Base-by-base conservation (phyloP, 1,140 invertebrate genomes). In the Bombus confusus region DNA sequence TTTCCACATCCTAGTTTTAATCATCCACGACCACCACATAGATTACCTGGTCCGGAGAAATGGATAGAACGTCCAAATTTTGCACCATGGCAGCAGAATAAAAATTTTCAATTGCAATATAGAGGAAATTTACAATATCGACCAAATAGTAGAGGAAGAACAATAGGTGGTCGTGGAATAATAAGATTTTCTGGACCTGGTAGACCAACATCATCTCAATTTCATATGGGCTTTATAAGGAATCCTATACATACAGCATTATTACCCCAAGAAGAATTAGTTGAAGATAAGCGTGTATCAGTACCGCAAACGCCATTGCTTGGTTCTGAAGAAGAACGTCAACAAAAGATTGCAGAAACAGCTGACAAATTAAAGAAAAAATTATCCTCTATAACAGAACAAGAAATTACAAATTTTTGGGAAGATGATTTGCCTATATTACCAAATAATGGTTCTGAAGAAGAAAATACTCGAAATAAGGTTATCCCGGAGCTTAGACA, bases 261-360 rank as follows among this genome's bases (percentile, higher is more conserved):
- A 31, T 28, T 62, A 10, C 22, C 31, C 1, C 43, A 25, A 15
- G 68, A 72, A 10, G 39, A 66, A 9, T 31, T 52, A n/a, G 34
- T 76, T 2, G 57, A 47, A 12, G 28, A 78, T 66, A 64, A 81
- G 9, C 9, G 10, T 47, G 25, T 62, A 25, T 1, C 18, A 15
- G 12, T 25, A 1, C 43, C 86, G 8, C 43, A 86, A 22, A 88
- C 89, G 52, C 93, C 93, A 37, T 82, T 93, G 28, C 90, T 91
- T 10, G 94, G 94, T 6, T 94, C 94, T 0, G 94, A 95, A 52
- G 95, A 95, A 52, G 95, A 95, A 81, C 91, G 94, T 4, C 89
- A 92, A 43, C 89, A 92, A 52, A 95, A 93, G 43, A 94, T 95
- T 83, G 92, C 90, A 9, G 91, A 95, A 57, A 93, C 94, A 10